Evolutionary conservation across 1,140 invertebrate genomes (phyloP), one percentile per base, ranked within the genome.

Genomic region (fruit fly (Drosophila melanogaster)): DNA sequence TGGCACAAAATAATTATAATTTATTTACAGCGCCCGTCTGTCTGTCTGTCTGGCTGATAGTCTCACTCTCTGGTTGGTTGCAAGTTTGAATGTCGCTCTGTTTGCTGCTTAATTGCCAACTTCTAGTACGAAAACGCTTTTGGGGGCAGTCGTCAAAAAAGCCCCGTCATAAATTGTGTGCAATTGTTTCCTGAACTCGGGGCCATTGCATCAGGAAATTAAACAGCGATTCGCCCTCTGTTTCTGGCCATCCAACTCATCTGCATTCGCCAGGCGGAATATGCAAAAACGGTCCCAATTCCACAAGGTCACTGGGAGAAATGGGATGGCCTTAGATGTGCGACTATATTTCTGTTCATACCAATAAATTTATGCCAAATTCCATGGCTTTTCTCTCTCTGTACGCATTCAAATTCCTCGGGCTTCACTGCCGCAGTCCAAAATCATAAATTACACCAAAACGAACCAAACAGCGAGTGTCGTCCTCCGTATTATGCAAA

Each of bases 371-470:
- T 30, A 30, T 30, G 3, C 8, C 8, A 0, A 7, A 26, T 26
- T 26, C 26, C 30, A 3, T 30, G 8, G 30, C 10, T 12, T 44
- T 44, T 44, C 10, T 56, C 10, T 19, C 26, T 17, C 17, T 64
- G 17, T 14, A 47, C 10, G 15, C 5, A 26, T 19, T 30, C 8
- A 17, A 22, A 49, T 7, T 15, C 30, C 38, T 55, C 2, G 44
- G 38, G 47, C 47, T 11, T 26, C 10, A 54, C 33, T 22, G 47
- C 14, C 15, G 11, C 26, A 33, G 15, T 41, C 15, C 24, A 86
- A 70, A 73, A 53, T 77, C 83, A 86, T 87, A 86, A 86, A 87
- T 87, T 83, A 79, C 78, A 81, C 75, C 40, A 76, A 86, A 81
- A 79, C 65, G 66, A 75, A 60, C 69, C 74, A 49, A 26, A 35